Base-by-base conservation (phyloP, 2,113 vertebrate genomes). In the Eclectus roratus region DNA sequence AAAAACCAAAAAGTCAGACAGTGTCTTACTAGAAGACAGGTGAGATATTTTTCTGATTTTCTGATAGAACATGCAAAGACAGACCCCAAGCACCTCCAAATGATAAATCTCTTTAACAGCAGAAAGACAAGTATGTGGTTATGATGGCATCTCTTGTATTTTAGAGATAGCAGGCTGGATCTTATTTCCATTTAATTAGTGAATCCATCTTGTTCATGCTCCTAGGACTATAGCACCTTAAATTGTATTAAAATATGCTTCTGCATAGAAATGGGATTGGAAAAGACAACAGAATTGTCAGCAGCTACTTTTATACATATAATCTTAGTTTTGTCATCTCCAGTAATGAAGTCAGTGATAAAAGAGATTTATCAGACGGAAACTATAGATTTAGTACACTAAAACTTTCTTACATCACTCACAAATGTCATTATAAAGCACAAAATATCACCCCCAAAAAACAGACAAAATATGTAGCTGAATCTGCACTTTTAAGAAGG, bases 131-230 rank as follows among this genome's bases (percentile, higher is more conserved):
- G 64, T 46, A 39, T 15, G 43, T 33, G 79, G 76, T 29, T 70
- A 4, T 43, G 72, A 88, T 41, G 80, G 58, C 50, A 60, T 90
- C 47, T 77, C 39, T n/a, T 71, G 70, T 46, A 39, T 80, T 80
- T 91, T 55, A 73, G 49, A 85, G 76, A 43, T 16, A 74, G 55
- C 60, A 85, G 47, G 60, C 82, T 91, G 82, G 89, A 80, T 85
- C 72, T 92, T 73, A 52, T 80, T 93, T 85, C 71, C 39, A 24
- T 73, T 91, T 91, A 89, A 91, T 88, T 94, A 93, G 79, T 25
- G 35, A 93, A 93, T 93, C 65, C 43, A 82, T 88, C 66, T 85
- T 80, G 17, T 88, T 68, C 72, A 28, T 9, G 33, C 11, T 80
- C 5, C 43, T 52, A 58, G 69, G 49, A 65, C n/a, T n/a, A 17